These are phyloP conservation scores for Phyto melanocephala DNA, from an alignment of 2,888 invertebrate genomes.

Conservation along the genomic window DNA sequence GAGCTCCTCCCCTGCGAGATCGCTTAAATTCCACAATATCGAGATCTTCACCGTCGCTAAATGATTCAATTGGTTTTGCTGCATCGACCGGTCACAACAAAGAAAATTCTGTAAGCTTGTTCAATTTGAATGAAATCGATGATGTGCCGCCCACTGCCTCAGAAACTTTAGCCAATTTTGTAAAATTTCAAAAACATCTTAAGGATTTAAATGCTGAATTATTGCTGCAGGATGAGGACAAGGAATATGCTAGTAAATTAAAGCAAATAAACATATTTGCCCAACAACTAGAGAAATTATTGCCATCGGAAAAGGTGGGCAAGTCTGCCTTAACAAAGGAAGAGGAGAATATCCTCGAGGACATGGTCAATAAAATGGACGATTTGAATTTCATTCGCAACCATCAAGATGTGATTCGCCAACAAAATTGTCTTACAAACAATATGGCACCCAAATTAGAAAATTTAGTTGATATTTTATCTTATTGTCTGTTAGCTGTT, in stretches of 20 bases:
- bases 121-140: conserved; percentile 60
- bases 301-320: conserved; percentile 65
- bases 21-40: conserved; percentile 69
- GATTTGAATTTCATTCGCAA: conserved; percentile 71
- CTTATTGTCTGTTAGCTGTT: conserved; percentile 71
- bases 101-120: conserved; percentile 53
- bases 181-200: conserved; percentile 71
- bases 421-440: conserved; percentile 28
- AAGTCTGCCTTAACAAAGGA: conserved; percentile 68
- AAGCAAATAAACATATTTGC: conserved; percentile 70
- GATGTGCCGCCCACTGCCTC: conserved; percentile 66
- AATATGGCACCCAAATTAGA: conserved; percentile 66
- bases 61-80: neutral
- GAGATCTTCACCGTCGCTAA: conserved; percentile 44
- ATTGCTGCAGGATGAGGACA: conserved; percentile 58
- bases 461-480: conserved; percentile 71
- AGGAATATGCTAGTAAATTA: conserved; percentile 67
- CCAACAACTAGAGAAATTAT: conserved; percentile 72
- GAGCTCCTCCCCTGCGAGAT: conserved; percentile 63
- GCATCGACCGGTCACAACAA: neutral
- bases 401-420: conserved; percentile 65
- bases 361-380: conserved; percentile 70
- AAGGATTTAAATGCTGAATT: conserved; percentile 65
- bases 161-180: conserved; percentile 70
- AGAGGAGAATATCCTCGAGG: conserved; percentile 67